Percentiles rank a stretch among this genome's conserved stretches.
These are phyloP conservation scores for Caerostris darwini DNA, from an alignment of 1,140 invertebrate genomes.

Conservation along the genomic window DNA sequence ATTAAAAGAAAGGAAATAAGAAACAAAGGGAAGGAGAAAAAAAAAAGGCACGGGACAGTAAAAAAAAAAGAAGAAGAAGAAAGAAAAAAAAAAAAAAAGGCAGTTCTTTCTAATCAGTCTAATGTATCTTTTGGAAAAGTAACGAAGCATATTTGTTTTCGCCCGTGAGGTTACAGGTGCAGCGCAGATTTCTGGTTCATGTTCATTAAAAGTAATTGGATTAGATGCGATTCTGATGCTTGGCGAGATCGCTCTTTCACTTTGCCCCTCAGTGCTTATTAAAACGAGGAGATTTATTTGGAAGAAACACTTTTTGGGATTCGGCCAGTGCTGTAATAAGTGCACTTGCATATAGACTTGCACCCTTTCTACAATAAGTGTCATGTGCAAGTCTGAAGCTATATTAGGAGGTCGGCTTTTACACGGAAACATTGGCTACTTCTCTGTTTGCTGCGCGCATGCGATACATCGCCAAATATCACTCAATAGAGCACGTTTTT, in stretches of 20 bases:
- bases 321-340: no score
- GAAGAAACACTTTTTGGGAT: no score
- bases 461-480: no score
- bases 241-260: background rate
- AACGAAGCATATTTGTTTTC: slow-evolving; percentile 43
- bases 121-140: slow-evolving; percentile 49
- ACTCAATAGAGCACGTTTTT: no score
- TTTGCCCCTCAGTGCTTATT: background rate
- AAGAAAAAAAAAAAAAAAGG: background rate
- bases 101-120: slow-evolving; percentile 38
- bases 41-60: background rate
- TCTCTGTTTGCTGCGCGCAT: no score
- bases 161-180: no score
- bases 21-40: background rate
- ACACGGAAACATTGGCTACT: no score
- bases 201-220: slow-evolving; percentile 49
- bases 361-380: no score
- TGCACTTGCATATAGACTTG: no score
- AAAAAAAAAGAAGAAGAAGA: background rate
- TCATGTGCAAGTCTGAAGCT: no score
- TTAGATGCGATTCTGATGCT: background rate
- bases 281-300: background rate
- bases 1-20: background rate
- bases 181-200: background rate
- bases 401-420: no score